Conservation (phyloP, 2,888 invertebrate genomes). For the Alviniconcha strummeri region DNA sequence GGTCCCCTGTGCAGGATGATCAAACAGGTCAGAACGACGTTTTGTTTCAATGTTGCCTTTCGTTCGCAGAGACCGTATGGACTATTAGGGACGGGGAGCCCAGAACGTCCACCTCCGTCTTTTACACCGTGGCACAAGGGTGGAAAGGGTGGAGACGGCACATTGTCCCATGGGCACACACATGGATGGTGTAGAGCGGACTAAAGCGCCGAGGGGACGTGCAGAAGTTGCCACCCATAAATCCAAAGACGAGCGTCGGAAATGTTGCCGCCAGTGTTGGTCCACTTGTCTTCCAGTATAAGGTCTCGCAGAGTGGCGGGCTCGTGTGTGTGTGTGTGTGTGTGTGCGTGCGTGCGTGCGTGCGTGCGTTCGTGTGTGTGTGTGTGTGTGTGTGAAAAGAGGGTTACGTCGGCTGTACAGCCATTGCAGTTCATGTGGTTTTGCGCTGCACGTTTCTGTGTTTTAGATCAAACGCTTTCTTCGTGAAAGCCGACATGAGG, state of each 20-base stretch:
- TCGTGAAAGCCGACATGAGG: conserved; percentile 24
- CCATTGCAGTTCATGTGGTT: no score
- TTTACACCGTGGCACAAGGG: no score
- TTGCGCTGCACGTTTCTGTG: no score
- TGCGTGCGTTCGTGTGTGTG: conserved; percentile 1
- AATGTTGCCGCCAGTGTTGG: not conserved
- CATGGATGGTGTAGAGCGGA: no score
- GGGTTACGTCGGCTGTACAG: no score
- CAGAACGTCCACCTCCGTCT: no score
- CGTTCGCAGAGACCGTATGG: no score
- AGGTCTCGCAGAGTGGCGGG: not conserved
- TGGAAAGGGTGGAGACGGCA: no score
- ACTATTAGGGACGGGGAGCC: no score
- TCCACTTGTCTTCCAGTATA: not conserved
- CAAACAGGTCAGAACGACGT: conserved; percentile 32
- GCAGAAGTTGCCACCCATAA: no score
- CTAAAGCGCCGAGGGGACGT: no score
- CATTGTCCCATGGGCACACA: no score
- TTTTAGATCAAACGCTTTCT: conserved; percentile 34
- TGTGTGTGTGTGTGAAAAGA: not conserved
- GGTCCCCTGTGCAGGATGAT: conserved; percentile 39
- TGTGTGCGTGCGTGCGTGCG: not conserved
- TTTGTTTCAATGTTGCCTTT: not conserved
- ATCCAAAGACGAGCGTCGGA: not conserved
- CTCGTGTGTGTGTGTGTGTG: conserved; percentile 1